Base-by-base conservation (phyloP, 2,888 invertebrate genomes). In the Neria commutata region DNA sequence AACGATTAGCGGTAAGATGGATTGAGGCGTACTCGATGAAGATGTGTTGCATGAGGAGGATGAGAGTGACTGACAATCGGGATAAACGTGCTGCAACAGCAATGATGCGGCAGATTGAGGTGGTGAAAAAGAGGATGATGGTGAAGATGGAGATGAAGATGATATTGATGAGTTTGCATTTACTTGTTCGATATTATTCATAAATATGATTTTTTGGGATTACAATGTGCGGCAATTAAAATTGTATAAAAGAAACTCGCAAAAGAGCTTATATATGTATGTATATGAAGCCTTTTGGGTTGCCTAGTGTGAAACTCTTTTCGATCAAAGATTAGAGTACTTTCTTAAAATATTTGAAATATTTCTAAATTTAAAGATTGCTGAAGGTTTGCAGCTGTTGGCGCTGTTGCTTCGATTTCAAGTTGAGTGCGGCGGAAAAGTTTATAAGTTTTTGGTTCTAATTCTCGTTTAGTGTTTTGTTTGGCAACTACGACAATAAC, bases 161-260 rank as follows among this genome's bases (percentile, higher is more conserved):
- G 68, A 66, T 61, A 63, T 52, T 56, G 61, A 66, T 63, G 62
- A 60, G 55, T 61, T 58, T 59, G 42, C 50, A 37, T 29, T 57
- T 46, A 69, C 63, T 67, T 65, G 68, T 69, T 68, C 67, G 72
- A 68, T 73, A 68, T 73, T 74, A 72, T 72, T 72, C 72, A 76
- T 75, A 75, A 68, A 72, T 71, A 67, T 63, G 54, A 52, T 59
- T 61, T 59, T 54, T 48, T 54, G 55, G 19, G 46, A 8, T 23
- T 55, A 60, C 47, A 25, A 58, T 63, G 58, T 45, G 23, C 23
- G 50, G 42, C 46, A 26, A 47, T 24, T 46, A 24, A n/a, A 23
- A 47, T 21, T 21, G 24, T 45, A 16, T 2, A 29, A 47, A 47
- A 26, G 29, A 47, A 33, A 19, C 33, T 17, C 56, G 19, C 29